phyloP scores from a whole-genome alignment of 2,888 invertebrate species.

The Hermaeophaga mercurialis region DNA sequence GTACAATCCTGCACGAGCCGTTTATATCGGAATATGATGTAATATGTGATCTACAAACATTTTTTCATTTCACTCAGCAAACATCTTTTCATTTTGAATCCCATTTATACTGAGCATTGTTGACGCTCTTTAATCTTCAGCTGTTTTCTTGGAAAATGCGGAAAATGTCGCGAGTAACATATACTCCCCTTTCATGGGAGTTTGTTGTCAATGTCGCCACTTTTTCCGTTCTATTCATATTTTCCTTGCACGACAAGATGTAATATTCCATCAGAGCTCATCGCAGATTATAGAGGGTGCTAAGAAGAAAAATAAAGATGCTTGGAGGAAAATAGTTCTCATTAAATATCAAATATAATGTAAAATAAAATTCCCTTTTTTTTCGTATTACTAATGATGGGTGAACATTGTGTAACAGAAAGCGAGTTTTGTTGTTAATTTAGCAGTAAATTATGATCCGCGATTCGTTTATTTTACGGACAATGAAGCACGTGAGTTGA shows the following conservation, averaged over 20 bases:
- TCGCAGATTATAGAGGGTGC: constrained; percentile 24
- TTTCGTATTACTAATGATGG: too few relatives aligned
- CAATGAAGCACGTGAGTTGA: too few relatives aligned
- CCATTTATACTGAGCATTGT: constrained; percentile 27
- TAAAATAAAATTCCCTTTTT: too few relatives aligned
- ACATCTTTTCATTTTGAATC: constrained; percentile 28
- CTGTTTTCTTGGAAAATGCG: constrained; percentile 27
- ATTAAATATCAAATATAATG: too few relatives aligned
- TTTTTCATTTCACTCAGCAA: constrained; percentile 22
- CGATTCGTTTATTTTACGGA: too few relatives aligned
- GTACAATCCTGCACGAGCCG: constrained; percentile 1
- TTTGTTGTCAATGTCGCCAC: constrained; percentile 34
- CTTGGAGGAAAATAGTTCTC: neutral
- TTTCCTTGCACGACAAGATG: constrained; percentile 24
- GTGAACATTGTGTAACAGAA: too few relatives aligned
- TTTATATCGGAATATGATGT: constrained; percentile 12
- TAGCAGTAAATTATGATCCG: too few relatives aligned
- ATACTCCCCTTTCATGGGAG: constrained; percentile 28
- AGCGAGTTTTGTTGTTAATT: too few relatives aligned
- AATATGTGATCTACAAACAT: constrained; percentile 22
- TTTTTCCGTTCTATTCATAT: constrained; percentile 29
- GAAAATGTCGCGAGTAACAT: constrained; percentile 28
- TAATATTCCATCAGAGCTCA: constrained; percentile 30
- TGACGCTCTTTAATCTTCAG: constrained; percentile 24
- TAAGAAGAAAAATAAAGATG: constrained; percentile 10